Evolutionary conservation across 2,888 invertebrate species (phyloP), one percentile per base, ranked within the genome.

Genomic region (Stenolophus ochropezus): DNA sequence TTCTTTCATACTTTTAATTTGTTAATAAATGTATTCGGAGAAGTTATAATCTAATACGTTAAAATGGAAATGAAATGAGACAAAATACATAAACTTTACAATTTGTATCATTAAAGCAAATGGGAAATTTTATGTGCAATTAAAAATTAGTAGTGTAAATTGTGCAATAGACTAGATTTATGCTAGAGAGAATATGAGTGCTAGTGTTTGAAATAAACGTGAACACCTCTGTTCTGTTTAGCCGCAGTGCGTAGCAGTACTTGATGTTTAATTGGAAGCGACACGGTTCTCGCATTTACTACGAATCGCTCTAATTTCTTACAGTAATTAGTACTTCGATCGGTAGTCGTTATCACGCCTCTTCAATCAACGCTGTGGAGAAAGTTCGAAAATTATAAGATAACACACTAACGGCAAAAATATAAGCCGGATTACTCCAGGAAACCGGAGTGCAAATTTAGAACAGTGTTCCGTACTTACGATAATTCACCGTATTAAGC

Each of bases 231-330:
- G 61, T 27, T 33, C 65, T 69, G 33, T 69, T 33, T 69, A 69
- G 2, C 5, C 42, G 27, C 8, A 33, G 74, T 53, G 25, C 49
- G 73, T 73, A 74, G 74, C 74, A 51, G 74, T 74, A 51, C 74
- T 74, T 20, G 6, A 51, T 53, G 74, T 74, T 74, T 53, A 74
- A 53, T 53, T 74, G 53, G 51, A 74, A 33, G 11, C 74, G 27
- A 74, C 74, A 74, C 74, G 74, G 53, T 74, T 53, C 42, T 53
- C 53, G 74, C 74, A 69, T 69, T 69, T 69, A 33, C 65, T 69
- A 11, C 18, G 33, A 69, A 74, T 74, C 53, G 27, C 74, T 74
- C 74, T 74, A 53, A 74, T 74, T 51, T 49, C 25, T 51, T 27
- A 74, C 5, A 8, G 33, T 69, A 69, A 69, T 69, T 69, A 25